phyloP scores from a whole-genome alignment of 2,797 vertebrate genomes.

The Pterois miles region DNA sequence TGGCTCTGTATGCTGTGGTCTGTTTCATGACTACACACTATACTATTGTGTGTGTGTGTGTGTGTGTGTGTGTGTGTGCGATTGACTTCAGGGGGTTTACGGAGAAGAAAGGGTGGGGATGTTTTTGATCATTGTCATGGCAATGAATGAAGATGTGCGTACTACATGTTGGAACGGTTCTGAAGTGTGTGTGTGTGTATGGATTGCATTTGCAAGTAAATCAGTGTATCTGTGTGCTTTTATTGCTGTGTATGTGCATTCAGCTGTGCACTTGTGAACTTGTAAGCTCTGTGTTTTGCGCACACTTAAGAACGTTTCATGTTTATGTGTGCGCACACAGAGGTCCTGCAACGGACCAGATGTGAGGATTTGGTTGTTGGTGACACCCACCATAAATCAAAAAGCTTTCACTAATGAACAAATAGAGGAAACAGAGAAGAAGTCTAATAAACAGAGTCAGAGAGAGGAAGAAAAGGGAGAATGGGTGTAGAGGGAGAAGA shows the following conservation, averaged over 20 bases:
- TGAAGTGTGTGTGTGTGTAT: background rate
- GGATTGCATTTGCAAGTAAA: background rate
- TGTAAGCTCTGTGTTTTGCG: conserved; percentile 6
- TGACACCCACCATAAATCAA: conserved; percentile 65
- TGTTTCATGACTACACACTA: conserved; percentile 5
- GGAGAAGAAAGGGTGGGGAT: conserved; percentile 57
- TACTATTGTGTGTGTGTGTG: background rate
- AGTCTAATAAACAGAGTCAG: conserved; percentile 28
- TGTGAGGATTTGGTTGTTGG: conserved; percentile 55
- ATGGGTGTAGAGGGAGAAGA: background rate
- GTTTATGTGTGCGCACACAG: conserved; percentile 10
- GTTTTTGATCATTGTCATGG: conserved; percentile 65
- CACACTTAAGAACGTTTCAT: background rate
- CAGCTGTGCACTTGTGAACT: conserved; percentile 29
- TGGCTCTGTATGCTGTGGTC: conserved; percentile 12
- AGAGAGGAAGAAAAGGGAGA: background rate
- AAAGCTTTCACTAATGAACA: conserved; percentile 49
- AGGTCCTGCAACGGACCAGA: conserved; percentile 55
- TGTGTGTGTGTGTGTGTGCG: conserved; percentile 20
- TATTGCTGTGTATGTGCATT: conserved; percentile 13
- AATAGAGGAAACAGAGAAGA: conserved; percentile 31
- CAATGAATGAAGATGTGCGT: conserved; percentile 51
- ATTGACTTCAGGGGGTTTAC: conserved; percentile 44
- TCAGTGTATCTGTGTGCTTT: conserved; percentile 11
- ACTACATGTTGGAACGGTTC: conserved; percentile 10